Percentiles rank a stretch among this genome's conserved stretches.
These are phyloP conservation scores for Delia radicum DNA, from an alignment of 1,140 invertebrate species.

Conservation along the genomic window DNA sequence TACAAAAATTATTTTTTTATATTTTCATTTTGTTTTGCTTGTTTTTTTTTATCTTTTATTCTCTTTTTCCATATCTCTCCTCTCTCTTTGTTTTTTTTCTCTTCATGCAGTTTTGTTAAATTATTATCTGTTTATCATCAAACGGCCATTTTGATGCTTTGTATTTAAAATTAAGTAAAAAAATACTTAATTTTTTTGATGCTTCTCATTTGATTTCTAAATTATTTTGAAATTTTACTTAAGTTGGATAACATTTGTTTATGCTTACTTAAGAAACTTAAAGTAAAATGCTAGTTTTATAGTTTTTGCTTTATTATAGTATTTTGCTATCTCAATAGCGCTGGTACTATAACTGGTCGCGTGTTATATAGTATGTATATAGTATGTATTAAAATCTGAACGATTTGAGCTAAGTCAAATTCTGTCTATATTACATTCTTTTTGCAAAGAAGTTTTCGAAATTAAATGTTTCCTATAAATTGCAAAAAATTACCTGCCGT, in stretches of 20 bases:
- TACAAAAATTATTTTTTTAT: constrained; percentile 1
- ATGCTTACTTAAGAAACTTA: background rate
- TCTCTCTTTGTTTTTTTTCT: constrained; percentile 6
- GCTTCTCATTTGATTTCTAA: background rate
- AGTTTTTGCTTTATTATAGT: no score
- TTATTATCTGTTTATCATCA: no score
- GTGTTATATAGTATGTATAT: no score
- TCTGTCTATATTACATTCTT: no score
- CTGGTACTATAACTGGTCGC: no score
- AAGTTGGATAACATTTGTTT: background rate
- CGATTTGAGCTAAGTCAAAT: no score
- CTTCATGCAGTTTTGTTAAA: background rate
- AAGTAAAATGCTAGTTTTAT: background rate
- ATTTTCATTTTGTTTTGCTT: background rate
- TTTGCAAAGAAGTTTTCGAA: no score
- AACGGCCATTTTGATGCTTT: no score
- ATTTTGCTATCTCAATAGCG: no score
- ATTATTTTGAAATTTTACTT: background rate
- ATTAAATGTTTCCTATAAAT: no score
- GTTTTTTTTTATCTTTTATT: constrained; percentile 1
- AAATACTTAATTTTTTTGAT: background rate
- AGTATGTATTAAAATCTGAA: no score
- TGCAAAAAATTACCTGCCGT: background rate
- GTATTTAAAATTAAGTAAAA: background rate
- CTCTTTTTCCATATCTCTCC: constrained; percentile 19